phyloP scores from a whole-genome alignment of 2,888 invertebrate genomes.

The Sclerodermus sp. region DNA sequence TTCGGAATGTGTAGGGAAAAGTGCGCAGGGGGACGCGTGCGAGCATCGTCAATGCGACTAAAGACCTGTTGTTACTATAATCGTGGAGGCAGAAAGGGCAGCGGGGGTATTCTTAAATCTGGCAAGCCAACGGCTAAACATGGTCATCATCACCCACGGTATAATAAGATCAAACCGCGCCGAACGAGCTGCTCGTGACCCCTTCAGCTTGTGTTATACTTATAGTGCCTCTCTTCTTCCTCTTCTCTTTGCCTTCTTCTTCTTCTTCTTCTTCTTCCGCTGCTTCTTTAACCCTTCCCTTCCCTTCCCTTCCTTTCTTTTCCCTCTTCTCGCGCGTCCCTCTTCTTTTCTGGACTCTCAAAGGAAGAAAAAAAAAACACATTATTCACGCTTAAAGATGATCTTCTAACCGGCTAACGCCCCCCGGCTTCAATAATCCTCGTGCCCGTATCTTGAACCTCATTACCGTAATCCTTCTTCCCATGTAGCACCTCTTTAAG shows the following conservation, averaged over 20 bases:
- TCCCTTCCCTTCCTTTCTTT: constrained; percentile 8
- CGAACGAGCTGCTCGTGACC: constrained; percentile 32
- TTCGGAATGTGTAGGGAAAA: no score
- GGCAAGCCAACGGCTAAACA: constrained; percentile 52
- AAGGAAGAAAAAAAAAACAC: constrained; percentile 14
- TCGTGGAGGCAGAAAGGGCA: constrained; percentile 30
- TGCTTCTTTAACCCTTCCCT: constrained; percentile 2
- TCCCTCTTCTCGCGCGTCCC: no score
- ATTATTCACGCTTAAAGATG: constrained; percentile 26
- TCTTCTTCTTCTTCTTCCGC: constrained; percentile 3
- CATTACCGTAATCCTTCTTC: no score
- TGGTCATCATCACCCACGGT: constrained; percentile 48
- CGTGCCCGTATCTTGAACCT: no score
- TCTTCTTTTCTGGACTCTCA: no score
- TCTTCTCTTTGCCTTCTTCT: constrained; percentile 12
- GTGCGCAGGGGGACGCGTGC: constrained; percentile 20
- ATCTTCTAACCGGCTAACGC: constrained; percentile 36
- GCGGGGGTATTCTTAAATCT: constrained; percentile 47
- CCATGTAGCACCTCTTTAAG: no score
- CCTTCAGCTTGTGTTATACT: constrained; percentile 27
- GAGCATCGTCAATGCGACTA: constrained; percentile 47
- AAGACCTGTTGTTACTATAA: constrained; percentile 53
- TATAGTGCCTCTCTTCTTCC: constrained; percentile 15
- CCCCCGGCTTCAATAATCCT: constrained; percentile 20
- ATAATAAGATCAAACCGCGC: constrained; percentile 48